These are phyloP conservation scores for Trissoscelio sp. DNA, from an alignment of 2,888 invertebrate genomes.

Conservation along the genomic window DNA sequence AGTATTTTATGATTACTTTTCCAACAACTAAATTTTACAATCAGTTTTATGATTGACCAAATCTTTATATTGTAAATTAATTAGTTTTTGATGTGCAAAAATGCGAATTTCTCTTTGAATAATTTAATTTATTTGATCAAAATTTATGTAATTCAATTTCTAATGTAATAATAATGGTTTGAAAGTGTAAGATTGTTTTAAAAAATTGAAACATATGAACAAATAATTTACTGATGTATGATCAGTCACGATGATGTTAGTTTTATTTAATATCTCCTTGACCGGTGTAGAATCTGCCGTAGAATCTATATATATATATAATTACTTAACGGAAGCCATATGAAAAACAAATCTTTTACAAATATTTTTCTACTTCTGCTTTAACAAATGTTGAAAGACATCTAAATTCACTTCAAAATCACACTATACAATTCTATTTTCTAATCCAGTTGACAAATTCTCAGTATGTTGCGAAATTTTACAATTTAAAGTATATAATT, in stretches of 20 bases:
- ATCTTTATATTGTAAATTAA: neutral
- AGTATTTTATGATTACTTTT: slow-evolving; percentile 6
- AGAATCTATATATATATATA: slow-evolving; percentile 52
- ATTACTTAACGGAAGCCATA: slow-evolving; percentile 74
- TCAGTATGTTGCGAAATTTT: too few species aligned
- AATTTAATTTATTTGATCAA: too few species aligned
- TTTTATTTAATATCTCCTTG: slow-evolving; percentile 60
- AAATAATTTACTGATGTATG: neutral
- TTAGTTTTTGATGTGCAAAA: too few species aligned
- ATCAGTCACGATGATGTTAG: slow-evolving; percentile 24
- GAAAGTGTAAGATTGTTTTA: too few species aligned
- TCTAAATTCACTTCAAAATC: neutral
- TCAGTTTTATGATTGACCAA: neutral
- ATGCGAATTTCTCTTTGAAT: too few species aligned
- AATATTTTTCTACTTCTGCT: slow-evolving; percentile 15
- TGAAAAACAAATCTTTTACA: slow-evolving; percentile 71
- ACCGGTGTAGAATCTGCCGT: slow-evolving; percentile 43
- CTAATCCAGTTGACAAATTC: too few species aligned
- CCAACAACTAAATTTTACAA: neutral
- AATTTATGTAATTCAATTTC: too few species aligned
- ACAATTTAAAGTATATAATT: too few species aligned
- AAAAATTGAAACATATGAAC: neutral
- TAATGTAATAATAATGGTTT: too few species aligned
- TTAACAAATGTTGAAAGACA: neutral
- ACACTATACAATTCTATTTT: too few species aligned